Percentiles rank a stretch among this genome's conserved stretches.
phyloP scores from a whole-genome alignment of 2,113 vertebrate species.

The Colius striatus region DNA sequence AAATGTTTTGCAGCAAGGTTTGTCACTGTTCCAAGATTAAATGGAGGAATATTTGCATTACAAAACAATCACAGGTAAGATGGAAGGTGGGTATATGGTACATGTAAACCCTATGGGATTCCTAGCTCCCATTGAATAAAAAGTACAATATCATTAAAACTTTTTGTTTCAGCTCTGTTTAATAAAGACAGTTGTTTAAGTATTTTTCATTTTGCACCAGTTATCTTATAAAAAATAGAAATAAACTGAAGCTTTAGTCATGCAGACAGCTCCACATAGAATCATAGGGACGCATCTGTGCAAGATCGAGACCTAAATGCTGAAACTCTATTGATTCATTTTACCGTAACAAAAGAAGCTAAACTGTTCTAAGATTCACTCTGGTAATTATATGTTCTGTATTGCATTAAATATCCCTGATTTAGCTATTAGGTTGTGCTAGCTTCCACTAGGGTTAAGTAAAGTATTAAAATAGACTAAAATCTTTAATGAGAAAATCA shows the following conservation, averaged over 20 bases:
- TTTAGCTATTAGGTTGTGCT: neutral
- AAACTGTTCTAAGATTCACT: neutral
- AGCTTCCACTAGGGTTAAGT: neutral
- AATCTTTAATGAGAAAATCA: slow-evolving; percentile 6
- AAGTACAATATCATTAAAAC: neutral
- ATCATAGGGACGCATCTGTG: neutral
- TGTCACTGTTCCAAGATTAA: neutral
- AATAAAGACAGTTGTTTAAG: neutral
- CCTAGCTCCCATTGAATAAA: neutral
- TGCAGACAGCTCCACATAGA: neutral
- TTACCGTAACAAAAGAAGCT: slow-evolving; percentile 12
- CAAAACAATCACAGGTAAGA: neutral
- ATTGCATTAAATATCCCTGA: neutral
- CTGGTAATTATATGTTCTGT: neutral
- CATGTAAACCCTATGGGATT: neutral
- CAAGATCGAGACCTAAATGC: neutral
- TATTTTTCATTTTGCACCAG: slow-evolving; percentile 8
- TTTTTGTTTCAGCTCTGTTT: neutral
- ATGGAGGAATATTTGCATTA: neutral
- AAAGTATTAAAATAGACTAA: slow-evolving; percentile 6
- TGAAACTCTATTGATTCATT: slow-evolving; percentile 2
- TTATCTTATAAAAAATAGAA: slow-evolving; percentile 19
- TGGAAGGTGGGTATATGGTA: neutral
- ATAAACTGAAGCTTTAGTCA: neutral
- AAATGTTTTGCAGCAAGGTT: neutral